Conservation (phyloP, 2,888 invertebrate species). For the Stenotaenia linearis region DNA sequence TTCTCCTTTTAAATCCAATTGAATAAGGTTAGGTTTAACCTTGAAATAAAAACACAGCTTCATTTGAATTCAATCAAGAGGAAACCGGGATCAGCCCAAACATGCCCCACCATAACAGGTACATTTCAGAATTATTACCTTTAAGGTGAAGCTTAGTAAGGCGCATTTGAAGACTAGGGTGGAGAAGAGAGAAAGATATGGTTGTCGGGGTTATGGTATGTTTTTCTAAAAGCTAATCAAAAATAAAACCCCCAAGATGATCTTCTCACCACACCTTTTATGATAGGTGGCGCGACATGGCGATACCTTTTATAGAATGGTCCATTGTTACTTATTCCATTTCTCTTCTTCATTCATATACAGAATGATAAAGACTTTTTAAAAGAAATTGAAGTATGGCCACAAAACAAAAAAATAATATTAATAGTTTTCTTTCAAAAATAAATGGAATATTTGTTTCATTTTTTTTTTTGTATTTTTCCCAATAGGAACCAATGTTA, state of each 20-base stretch:
- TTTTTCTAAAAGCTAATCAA: conserved; percentile 15
- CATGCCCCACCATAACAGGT: neutral
- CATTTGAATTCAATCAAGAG: conserved; percentile 11
- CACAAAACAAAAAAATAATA: neutral
- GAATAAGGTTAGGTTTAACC: no score
- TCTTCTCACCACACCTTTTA: neutral
- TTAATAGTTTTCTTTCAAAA: no score
- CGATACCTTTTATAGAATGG: neutral
- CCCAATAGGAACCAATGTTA: no score
- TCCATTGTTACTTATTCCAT: neutral
- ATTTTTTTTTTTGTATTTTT: no score
- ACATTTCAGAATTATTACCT: conserved; percentile 10
- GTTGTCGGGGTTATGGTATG: neutral
- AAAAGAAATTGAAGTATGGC: neutral
- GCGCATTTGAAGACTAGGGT: conserved; percentile 2
- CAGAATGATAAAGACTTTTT: neutral
- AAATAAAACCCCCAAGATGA: neutral
- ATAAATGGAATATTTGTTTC: no score
- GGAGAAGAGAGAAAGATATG: neutral
- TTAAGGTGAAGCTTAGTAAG: neutral
- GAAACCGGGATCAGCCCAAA: conserved; percentile 13
- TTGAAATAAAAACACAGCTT: neutral
- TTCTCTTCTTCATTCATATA: neutral
- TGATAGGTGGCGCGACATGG: neutral
- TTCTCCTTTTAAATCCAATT: no score